Evolutionary conservation across 2,113 vertebrate genomes (phyloP), one percentile per base, ranked within the genome.

Genomic region (Eretmochelys imbricata): DNA sequence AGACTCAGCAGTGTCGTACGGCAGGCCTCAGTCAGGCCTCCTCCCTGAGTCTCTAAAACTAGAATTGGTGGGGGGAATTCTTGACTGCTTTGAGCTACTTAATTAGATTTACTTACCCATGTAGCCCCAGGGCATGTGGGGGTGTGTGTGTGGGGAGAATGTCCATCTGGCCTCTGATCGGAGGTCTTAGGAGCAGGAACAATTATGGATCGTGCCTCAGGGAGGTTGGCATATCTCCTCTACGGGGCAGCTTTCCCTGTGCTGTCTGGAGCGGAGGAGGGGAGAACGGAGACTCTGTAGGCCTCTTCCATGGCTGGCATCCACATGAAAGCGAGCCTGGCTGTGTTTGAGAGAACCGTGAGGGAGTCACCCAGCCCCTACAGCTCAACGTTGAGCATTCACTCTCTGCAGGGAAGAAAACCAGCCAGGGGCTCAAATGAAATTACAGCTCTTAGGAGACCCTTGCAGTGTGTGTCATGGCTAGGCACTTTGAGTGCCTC

Each of bases 191-290:
- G n/a, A 38, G 17, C 25, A 16, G n/a, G n/a, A 19, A 20, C 8
- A 22, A 38, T 8, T 72, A 17, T 69, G 65, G 35, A 19, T 72
- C 19, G 19, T 0, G 5, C 9, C 65, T 72, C 57, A 29, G 57
- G 10, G 27, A 59, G 57, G 27, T 31, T 62, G 57, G 27, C 57
- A 14, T 14, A 62, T 29, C 27, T 29, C 29, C 27, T 62, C 12
- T 25, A 27, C 0, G 10, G 10, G 57, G 12, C 25, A 62, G 6
- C 57, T 2, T 2, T 62, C 11, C 27, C 27, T 29, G 3, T 12
- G 57, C 55, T 25, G 25, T 16, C 12, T 65, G 59, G 59, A 29
- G 57, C 6, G 5, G 12, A 35, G 29, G 59, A 69, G 31, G 31
- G 14, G 35, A n/a, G 8, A 19, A 7, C 35, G 17, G 17, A 69